These are phyloP conservation scores for Platysternon megacephalum DNA, from an alignment of 2,113 vertebrate species.

Conservation along the genomic window DNA sequence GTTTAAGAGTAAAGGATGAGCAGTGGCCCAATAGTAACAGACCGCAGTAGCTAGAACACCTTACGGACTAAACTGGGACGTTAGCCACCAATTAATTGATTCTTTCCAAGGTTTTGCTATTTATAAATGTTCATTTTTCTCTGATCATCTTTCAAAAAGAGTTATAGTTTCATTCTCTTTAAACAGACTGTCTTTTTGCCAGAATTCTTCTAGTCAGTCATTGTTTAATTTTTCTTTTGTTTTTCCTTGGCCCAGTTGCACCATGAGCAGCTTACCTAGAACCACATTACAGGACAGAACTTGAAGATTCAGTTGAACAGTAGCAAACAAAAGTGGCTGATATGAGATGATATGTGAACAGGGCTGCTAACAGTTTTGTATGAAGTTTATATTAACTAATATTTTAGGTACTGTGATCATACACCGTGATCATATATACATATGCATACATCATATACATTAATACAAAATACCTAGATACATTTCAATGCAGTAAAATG, in stretches of 20 bases:
- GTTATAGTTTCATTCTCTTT: slow-evolving; percentile 55
- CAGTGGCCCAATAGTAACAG: background rate
- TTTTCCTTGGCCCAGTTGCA: slow-evolving; percentile 63
- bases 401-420: slow-evolving; percentile 23
- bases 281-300: slow-evolving; percentile 32
- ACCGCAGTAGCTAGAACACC: background rate
- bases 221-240: slow-evolving; percentile 50
- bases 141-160: slow-evolving; percentile 51
- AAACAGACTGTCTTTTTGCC: slow-evolving; percentile 58
- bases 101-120: slow-evolving; percentile 15
- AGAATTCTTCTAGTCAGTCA: slow-evolving; percentile 29
- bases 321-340: background rate
- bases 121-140: slow-evolving; percentile 54
- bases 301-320: slow-evolving; percentile 9
- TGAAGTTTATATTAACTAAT: background rate
- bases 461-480: slow-evolving; percentile 50
- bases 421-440: too few species aligned
- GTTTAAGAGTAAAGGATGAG: background rate
- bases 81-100: background rate
- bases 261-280: slow-evolving; percentile 44
- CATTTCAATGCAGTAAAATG: slow-evolving; percentile 45
- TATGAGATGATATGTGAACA: slow-evolving; percentile 1
- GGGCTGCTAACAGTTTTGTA: slow-evolving; percentile 4
- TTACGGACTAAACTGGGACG: background rate
- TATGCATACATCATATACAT: too few species aligned